Evolutionary conservation across 2,113 vertebrate genomes (phyloP), one percentile per base, ranked within the genome.

Genomic region (Heterotis niloticus): DNA sequence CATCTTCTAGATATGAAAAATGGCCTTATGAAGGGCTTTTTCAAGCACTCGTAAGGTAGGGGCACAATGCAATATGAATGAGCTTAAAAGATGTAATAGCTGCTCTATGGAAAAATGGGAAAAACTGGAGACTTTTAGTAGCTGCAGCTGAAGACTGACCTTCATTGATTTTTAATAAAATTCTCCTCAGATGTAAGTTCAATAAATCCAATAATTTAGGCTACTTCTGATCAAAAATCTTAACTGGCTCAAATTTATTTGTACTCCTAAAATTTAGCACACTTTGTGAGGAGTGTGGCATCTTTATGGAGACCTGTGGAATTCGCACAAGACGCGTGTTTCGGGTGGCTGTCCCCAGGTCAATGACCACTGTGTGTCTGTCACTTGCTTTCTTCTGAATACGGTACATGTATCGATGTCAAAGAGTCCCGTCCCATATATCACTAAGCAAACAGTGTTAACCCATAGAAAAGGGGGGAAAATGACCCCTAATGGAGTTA

Each of bases 391-490:
- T 74, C 11, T 23, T n/a, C 20, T 64, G 1, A 64, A 51, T 16
- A 1, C 34, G 7, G 34, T 44, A 44, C 1, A 16, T 29, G 4
- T 28, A 11, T 68, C 29, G 24, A 28, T 24, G 44, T 1, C 10
- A 51, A 20, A 34, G 34, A 71, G 29, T 14, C 18, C 44, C 14
- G 29, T 16, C 14, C 44, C 11, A 20, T 76, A 20, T 52, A 64
- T 73, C 34, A 54, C 51, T 51, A 64, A 24, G 51, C 51, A 77
- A 66, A 16, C n/a, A 65, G 28, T 28, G n/a, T 64, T 77, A 77
- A 65, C 52, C 20, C 20, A 10, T 11, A 18, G 13, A 77, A 10
- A 7, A 51, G 26, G 10, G 52, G n/a, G 26, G 7, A 77, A 64
- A 66, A 51, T 54, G 28, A 24, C 51, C n/a, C 24, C 5, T 14